Evolutionary conservation across 2,113 vertebrate species (phyloP), one percentile per base, ranked within the genome.

Genomic region (Ciconia stormi): DNA sequence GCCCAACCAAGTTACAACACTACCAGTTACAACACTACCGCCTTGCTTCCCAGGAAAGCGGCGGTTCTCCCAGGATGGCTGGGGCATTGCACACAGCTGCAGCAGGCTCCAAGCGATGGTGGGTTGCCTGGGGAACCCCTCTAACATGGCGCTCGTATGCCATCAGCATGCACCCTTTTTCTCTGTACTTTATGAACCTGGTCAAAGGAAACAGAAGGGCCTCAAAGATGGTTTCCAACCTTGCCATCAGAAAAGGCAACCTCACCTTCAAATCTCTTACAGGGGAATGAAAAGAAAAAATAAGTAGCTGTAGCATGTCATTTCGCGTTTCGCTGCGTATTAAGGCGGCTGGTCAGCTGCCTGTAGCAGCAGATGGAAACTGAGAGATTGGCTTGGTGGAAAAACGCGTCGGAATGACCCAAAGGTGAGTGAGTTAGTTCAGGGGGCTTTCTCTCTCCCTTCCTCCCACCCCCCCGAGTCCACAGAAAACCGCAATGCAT

Each of bases 91-190:
- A 17, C 15, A 1, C 6, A 0, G 2, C 9, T 0, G 2, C 36
- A 36, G 56, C 0, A 1, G 21, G 42, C 14, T 65, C 55, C 62
- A 26, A 13, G 30, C 1, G 0, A 15, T 1, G 6, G 61, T 3
- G 3, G 49, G n/a, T 10, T 50, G 47, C 55, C 62, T 32, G 38
- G 20, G 20, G 13, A 38, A 36, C 13, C 18, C 71, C 50, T 14
- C 44, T 44, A 27, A 52, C 1, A 0, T 3, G 17, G 30, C 3
- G 0, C n/a, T 58, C 0, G 0, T 19, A 26, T 10, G 50, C 52
- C 79, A 78, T 29, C 38, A 42, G 17, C 25, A 58, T 0, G 1
- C 38, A 29, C 7, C 3, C 3, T 29, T 76, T 13, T 34, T 15
- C 32, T 67, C 17, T 10, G 17, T 18, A 18, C 17, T 44, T 40